Conservation (phyloP, 2,888 invertebrate species). For the Plagodis dolabraria region DNA sequence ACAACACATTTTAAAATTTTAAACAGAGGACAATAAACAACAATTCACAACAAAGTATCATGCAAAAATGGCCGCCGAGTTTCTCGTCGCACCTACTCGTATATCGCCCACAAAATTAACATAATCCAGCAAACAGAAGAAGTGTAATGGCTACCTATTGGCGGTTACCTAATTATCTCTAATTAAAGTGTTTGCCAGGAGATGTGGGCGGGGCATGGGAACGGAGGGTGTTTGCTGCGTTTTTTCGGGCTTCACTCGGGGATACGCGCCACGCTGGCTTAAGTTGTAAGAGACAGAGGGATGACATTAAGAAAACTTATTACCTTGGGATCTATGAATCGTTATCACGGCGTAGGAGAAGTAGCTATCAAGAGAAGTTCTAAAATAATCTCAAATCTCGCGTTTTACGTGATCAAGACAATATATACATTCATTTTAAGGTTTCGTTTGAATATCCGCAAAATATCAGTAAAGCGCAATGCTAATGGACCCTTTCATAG, state of each 20-base stretch:
- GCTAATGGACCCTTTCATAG: no score
- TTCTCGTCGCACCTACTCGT: constrained; percentile 5
- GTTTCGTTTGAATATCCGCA: no score
- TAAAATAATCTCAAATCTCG: no score
- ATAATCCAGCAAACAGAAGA: constrained; percentile 10
- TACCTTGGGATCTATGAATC: no score
- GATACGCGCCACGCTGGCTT: constrained; percentile 21
- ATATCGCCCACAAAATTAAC: constrained; percentile 18
- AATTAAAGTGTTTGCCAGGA: constrained; percentile 49
- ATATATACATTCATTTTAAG: no score
- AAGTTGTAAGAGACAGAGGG: constrained; percentile 4
- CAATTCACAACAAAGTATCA: constrained; percentile 1
- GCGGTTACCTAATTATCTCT: constrained; percentile 54
- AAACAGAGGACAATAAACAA: not conserved
- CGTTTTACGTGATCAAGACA: no score
- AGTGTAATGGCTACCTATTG: constrained; percentile 46
- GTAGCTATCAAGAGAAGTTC: no score
- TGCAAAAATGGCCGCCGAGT: constrained; percentile 18
- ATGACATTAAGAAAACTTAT: no score
- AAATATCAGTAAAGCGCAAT: no score
- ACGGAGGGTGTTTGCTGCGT: constrained; percentile 39
- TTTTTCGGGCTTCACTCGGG: constrained; percentile 15
- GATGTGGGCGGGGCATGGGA: constrained; percentile 71
- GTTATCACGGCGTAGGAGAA: no score
- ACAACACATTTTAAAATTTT: no score